Conservation (phyloP, 2,797 vertebrate genomes). For the Sebastes minor region DNA sequence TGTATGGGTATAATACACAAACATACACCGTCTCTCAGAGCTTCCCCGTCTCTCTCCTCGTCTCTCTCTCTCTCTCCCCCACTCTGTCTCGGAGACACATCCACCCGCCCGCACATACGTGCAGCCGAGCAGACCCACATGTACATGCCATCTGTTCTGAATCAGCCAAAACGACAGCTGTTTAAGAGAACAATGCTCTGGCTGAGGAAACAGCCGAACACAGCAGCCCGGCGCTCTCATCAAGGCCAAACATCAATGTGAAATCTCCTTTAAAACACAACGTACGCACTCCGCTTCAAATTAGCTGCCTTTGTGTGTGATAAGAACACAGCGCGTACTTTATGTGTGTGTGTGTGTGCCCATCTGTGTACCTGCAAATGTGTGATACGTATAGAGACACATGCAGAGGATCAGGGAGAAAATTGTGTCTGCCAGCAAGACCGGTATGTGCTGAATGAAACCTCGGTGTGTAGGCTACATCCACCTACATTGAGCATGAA, state of each 20-base stretch:
- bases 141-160: constrained; percentile 85
- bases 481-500: constrained; percentile 25
- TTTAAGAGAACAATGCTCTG: constrained; percentile 84
- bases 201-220: constrained; percentile 72
- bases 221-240: constrained; percentile 60
- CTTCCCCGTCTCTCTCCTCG: neutral
- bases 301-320: constrained; percentile 59
- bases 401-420: constrained; percentile 25
- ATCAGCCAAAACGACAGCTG: constrained; percentile 87
- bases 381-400: constrained; percentile 46
- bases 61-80: neutral
- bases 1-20: constrained; percentile 7
- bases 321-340: constrained; percentile 11
- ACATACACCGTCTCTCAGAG: neutral
- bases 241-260: constrained; percentile 75
- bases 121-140: constrained; percentile 71
- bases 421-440: constrained; percentile 14
- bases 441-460: constrained; percentile 12
- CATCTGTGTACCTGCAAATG: constrained; percentile 43
- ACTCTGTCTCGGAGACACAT: constrained; percentile 51
- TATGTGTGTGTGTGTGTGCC: constrained; percentile 27
- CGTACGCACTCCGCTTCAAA: constrained; percentile 35
- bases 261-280: constrained; percentile 67
- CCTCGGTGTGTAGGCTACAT: constrained; percentile 20
- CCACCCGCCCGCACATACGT: constrained; percentile 65